Evolutionary conservation across 2,888 invertebrate genomes (phyloP), one percentile per base, ranked within the genome.

Genomic region (Catocala nupta): DNA sequence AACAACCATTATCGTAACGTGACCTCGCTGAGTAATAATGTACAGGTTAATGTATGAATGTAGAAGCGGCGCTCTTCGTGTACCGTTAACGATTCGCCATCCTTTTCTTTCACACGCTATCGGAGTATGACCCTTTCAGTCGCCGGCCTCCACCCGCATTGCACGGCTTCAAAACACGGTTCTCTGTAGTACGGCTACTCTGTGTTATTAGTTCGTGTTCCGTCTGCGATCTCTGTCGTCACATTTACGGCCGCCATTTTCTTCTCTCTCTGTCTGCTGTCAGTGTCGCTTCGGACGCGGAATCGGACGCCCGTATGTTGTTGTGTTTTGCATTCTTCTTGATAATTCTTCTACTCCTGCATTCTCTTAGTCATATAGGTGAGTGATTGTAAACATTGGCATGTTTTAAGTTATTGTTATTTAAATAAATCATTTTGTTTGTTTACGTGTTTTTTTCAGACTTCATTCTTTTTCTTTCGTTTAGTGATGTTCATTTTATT

Each of bases 261-360:
- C 92, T 93, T 94, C 93, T 92, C 90, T 88, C 87, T 91, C 88
- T 84, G 87, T 89, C 90, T 87, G 83, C 85, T 83, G 86, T 86
- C 89, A 93, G 93, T 94, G 82, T 81, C 67, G 82, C 70, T 75
- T 81, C 72, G 82, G 78, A 82, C 89, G 90, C 81, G 89, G 69
- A 70, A 78, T 77, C 59, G 88, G 75, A 67, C 80, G 81, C 85
- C 76, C 81, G 93, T 86, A 68, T 81, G 68, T 85, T 81, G 79
- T 54, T 63, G 63, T 70, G 62, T 66, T 78, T 72, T 71, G 71
- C 78, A 77, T 83, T 89, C 91, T 92, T 90, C 92, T 90, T 75
- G 71, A 80, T 85, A 77, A 76, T 90, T 86, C 87, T 91, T 85
- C 86, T 82, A 75, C 82, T 90, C 86, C 89, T 91, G 80, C 82